Conservation (phyloP, 2,888 invertebrate species). For the Halictus ligatus region DNA sequence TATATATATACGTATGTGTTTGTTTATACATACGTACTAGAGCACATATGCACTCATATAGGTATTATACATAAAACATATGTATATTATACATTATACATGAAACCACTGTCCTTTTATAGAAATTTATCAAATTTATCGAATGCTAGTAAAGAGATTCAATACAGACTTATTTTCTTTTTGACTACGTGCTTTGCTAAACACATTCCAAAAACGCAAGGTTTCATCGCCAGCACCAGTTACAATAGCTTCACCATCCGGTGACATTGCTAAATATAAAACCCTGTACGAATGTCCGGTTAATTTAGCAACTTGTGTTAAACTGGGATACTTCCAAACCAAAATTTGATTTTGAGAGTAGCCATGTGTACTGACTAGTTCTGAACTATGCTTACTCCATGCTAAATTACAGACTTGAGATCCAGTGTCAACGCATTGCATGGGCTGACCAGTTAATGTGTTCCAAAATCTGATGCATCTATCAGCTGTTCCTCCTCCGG, state of each 20-base stretch:
- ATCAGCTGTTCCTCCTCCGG: slow-evolving; percentile 99
- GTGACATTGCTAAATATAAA: slow-evolving; percentile 97
- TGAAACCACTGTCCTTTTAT: slow-evolving; percentile 39
- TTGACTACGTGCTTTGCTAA: slow-evolving; percentile 97
- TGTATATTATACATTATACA: slow-evolving; percentile 62
- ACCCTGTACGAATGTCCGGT: slow-evolving; percentile 99
- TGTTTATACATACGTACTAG: slow-evolving; percentile 35
- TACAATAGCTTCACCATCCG: slow-evolving; percentile 99
- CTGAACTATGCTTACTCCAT: slow-evolving; percentile 99
- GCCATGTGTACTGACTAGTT: slow-evolving; percentile 98
- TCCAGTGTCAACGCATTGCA: slow-evolving; percentile 99
- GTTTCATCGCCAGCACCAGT: slow-evolving; percentile 99
- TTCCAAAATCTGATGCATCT: slow-evolving; percentile 99
- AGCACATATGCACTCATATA: neutral
- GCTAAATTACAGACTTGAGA: slow-evolving; percentile 99
- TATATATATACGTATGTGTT: neutral
- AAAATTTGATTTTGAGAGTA: slow-evolving; percentile 99
- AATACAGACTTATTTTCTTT: slow-evolving; percentile 97
- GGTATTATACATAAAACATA: slow-evolving; percentile 22
- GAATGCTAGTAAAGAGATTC: slow-evolving; percentile 95
- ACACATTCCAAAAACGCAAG: slow-evolving; percentile 99
- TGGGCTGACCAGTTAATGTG: slow-evolving; percentile 98
- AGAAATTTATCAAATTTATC: slow-evolving; percentile 86
- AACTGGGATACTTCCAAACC: slow-evolving; percentile 99
- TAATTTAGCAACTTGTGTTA: slow-evolving; percentile 98